These are phyloP conservation scores for Paramormyrops hopkinsi DNA, from an alignment of 2,797 vertebrate species.

Conservation along the genomic window DNA sequence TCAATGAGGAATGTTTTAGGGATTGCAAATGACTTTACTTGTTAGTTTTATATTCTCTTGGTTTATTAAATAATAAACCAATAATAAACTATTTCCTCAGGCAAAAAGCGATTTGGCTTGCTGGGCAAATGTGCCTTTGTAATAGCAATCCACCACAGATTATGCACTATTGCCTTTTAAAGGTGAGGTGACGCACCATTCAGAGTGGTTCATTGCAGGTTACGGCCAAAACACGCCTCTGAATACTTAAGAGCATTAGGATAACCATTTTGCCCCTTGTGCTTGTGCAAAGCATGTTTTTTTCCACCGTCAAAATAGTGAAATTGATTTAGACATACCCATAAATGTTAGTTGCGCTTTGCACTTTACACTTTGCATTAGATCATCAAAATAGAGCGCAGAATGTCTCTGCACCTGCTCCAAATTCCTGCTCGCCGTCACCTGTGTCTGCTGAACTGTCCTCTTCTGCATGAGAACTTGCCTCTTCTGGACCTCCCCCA, in stretches of 20 bases:
- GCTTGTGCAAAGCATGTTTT: neutral
- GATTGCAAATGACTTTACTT: neutral
- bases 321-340: neutral
- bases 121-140: neutral
- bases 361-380: neutral
- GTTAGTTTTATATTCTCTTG: neutral
- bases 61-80: neutral
- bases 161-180: neutral
- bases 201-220: neutral
- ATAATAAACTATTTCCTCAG: neutral
- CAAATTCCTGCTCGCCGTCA: constrained; percentile 73
- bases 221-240: neutral
- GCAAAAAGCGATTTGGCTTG: neutral
- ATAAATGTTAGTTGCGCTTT: neutral
- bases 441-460: constrained; percentile 75
- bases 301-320: neutral
- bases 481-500: constrained; percentile 66
- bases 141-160: neutral
- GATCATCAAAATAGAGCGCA: neutral
- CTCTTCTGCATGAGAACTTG: constrained; percentile 76
- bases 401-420: constrained; percentile 66
- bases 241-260: neutral
- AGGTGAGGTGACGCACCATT: neutral
- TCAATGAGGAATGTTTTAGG: neutral
- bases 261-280: neutral